Evolutionary conservation across 2,113 vertebrate species (phyloP).

Genomic region (Varanus komodoensis): DNA sequence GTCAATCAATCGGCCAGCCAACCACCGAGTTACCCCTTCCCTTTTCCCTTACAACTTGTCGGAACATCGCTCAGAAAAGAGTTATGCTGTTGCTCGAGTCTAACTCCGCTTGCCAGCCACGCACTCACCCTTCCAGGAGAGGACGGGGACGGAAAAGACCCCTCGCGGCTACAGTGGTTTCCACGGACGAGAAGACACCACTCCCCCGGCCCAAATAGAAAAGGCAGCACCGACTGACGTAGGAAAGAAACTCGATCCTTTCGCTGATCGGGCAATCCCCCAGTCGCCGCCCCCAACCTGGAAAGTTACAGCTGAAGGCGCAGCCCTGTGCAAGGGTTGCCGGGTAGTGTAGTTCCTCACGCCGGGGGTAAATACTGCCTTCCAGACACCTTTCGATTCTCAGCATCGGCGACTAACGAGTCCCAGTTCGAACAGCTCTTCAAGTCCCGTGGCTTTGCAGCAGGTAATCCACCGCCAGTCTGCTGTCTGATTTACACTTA

Average conservation of each 20-base stretch:
- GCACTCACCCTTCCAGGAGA: not conserved
- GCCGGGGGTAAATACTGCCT: not conserved
- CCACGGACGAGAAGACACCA: rapidly evolving
- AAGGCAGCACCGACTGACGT: rapidly evolving
- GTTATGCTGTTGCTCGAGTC: not conserved
- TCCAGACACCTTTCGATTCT: no score
- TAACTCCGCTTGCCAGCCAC: not conserved
- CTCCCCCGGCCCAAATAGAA: not conserved
- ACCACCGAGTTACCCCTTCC: not conserved
- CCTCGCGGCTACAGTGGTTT: not conserved
- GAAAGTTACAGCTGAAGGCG: not conserved
- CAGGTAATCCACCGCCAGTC: not conserved
- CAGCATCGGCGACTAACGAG: not conserved
- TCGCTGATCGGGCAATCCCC: not conserved
- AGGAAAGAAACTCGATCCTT: not conserved
- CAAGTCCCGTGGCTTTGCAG: not conserved
- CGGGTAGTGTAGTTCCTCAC: conserved; percentile 16
- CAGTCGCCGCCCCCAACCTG: not conserved
- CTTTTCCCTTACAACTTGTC: not conserved
- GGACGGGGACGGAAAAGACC: rapidly evolving
- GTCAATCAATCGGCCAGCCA: not conserved
- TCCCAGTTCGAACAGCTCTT: no score
- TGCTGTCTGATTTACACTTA: no score
- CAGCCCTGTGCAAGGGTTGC: not conserved
- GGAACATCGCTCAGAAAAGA: not conserved